Base-by-base conservation (phyloP, 1,140 invertebrate species). In the Tetraneura akinire region DNA sequence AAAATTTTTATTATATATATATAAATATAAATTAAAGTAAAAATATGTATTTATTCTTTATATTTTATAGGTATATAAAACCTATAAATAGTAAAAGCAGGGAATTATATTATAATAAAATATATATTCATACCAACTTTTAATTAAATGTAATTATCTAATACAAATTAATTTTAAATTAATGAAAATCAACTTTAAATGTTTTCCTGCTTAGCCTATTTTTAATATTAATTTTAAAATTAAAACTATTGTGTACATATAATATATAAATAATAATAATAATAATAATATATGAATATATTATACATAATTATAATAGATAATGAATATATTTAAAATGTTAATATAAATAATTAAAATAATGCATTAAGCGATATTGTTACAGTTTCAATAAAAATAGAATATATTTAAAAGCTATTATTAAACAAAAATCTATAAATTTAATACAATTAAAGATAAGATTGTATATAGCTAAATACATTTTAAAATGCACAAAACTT, bases 11-110 rank as follows among this genome's bases (percentile, higher is more conserved):
- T 62, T 62, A 32, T 26, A 13, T 47, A 47, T 70, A 14, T 51
- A 80, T 80, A 57, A 37, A 73, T 37, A 8, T 81, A 73, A 81
- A 55, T 73, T 60, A 76, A 74, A 29, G 1, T 55, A 42, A 45
- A 51, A 71, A 1, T 45, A 29, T 45, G 18, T 42, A 45, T 26
- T 6, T 9, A 21, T 55, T n/a, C n/a, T n/a, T n/a, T n/a, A n/a
- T n/a, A n/a, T n/a, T n/a, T n/a, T 26, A 29, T 14, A 60, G 18
- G 2, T n/a, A n/a, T n/a, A n/a, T 53, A 0, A 32, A 62, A 29
- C 11, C n/a, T 47, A 47, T 47, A 68, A 68, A 68, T 45, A n/a
- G 13, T 21, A 26, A 51, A 71, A 71, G 45, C 68, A 71, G 68
- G 68, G 68, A 71, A 71, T 51, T 71, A 11, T 10, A 49, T 29